phyloP scores from a whole-genome alignment of 2,113 vertebrate genomes.

The Lophotis ruficrista region DNA sequence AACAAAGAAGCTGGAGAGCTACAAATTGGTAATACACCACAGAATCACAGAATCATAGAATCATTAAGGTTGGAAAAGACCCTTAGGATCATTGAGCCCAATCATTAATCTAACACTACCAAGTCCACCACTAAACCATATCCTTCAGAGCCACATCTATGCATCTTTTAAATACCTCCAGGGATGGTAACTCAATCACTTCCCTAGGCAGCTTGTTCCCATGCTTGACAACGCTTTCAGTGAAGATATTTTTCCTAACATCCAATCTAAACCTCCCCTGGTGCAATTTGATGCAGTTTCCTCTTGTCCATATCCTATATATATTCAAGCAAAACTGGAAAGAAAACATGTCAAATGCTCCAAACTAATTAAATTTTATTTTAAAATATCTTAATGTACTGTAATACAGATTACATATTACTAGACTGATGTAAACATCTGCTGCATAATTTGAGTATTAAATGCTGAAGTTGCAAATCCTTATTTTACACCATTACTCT shows the following conservation, averaged over 20 bases:
- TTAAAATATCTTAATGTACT: not conserved
- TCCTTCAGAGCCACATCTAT: not conserved
- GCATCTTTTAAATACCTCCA: not conserved
- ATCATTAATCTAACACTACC: not conserved
- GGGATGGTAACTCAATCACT: not conserved
- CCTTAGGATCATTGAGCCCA: not conserved
- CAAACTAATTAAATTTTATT: not conserved
- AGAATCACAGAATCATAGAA: not conserved
- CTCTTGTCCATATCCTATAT: not conserved
- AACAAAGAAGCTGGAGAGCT: not conserved
- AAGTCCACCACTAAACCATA: not conserved
- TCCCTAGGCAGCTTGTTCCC: not conserved
- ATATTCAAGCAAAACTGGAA: not conserved
- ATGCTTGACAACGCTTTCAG: accelerated
- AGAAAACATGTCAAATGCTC: not conserved
- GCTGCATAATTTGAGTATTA: not conserved
- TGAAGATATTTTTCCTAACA: not conserved
- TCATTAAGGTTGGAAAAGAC: not conserved
- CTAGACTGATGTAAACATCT: not conserved
- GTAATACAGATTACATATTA: not conserved
- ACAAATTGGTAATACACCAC: not conserved
- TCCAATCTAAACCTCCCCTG: not conserved
- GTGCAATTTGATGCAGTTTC: not conserved
- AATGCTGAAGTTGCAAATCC: not conserved
- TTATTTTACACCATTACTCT: not conserved